Conservation (phyloP, 2,888 invertebrate genomes). For the Micoletzkya japonica region DNA sequence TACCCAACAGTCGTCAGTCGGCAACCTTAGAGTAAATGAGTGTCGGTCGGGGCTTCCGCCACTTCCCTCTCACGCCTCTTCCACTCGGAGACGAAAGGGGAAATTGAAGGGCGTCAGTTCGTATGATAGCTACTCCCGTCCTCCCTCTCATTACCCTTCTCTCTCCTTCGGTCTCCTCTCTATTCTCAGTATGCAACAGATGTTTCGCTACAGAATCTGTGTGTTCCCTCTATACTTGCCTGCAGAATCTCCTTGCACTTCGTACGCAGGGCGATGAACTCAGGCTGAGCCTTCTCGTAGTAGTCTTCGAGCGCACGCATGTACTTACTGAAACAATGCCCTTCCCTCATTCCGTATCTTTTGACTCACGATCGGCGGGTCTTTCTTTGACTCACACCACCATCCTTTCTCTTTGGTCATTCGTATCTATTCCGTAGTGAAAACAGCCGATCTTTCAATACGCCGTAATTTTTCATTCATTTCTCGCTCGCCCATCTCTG, state of each 20-base stretch:
- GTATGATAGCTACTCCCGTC: neutral
- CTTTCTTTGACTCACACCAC: too few species aligned
- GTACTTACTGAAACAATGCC: constrained; percentile 79
- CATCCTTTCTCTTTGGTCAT: too few species aligned
- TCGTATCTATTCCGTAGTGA: too few species aligned
- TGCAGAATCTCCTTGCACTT: constrained; percentile 83
- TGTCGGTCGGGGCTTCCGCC: too few species aligned
- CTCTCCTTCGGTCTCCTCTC: neutral
- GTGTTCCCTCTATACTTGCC: neutral
- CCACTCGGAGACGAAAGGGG: neutral
- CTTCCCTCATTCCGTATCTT: neutral
- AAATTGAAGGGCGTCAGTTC: neutral
- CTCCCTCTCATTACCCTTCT: too few species aligned
- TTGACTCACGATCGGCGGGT: too few species aligned
- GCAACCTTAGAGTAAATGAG: neutral
- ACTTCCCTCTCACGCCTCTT: neutral
- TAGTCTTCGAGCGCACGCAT: constrained; percentile 96
- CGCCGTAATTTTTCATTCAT: neutral
- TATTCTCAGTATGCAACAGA: too few species aligned
- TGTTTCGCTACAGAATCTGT: too few species aligned
- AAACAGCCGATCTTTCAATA: too few species aligned
- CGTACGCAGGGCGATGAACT: constrained; percentile 93
- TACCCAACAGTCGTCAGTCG: neutral
- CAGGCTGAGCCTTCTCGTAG: constrained; percentile 96
- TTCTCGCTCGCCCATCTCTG: neutral